Percentiles rank a stretch among this genome's conserved stretches.
phyloP scores from a whole-genome alignment of 2,888 invertebrate genomes.

The Drosophila barbarae region DNA sequence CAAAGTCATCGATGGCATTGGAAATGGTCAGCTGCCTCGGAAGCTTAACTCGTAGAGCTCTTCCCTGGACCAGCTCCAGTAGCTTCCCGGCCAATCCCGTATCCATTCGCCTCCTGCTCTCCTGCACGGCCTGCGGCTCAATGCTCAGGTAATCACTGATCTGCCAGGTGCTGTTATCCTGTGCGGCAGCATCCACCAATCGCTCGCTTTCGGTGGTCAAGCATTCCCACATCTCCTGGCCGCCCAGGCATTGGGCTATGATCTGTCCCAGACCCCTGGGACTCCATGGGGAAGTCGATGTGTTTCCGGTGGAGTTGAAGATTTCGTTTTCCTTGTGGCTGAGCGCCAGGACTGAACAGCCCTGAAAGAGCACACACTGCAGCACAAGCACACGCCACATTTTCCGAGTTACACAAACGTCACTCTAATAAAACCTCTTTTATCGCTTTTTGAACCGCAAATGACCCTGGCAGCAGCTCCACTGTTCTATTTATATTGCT shows the following conservation, averaged over 20 bases:
- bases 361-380: slow-evolving; percentile 40
- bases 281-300: slow-evolving; percentile 31
- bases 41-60: slow-evolving; percentile 68
- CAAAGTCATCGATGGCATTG: slow-evolving; percentile 65
- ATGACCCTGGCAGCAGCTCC: slow-evolving; percentile 22
- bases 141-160: slow-evolving; percentile 73
- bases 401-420: slow-evolving; percentile 7
- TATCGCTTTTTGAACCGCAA: slow-evolving; percentile 28
- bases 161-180: slow-evolving; percentile 77
- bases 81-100: slow-evolving; percentile 59
- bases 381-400: slow-evolving; percentile 43
- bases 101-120: slow-evolving; percentile 33
- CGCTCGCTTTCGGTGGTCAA: slow-evolving; percentile 79
- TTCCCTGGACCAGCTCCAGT: slow-evolving; percentile 61
- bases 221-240: slow-evolving; percentile 72
- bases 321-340: slow-evolving; percentile 23
- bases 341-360: slow-evolving; percentile 14
- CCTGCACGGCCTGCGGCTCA: slow-evolving; percentile 48
- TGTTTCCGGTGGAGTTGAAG: not conserved
- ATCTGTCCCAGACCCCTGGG: slow-evolving; percentile 60
- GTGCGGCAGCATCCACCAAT: slow-evolving; percentile 79
- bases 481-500: slow-evolving; percentile 34
- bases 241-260: slow-evolving; percentile 70
- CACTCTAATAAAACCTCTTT: slow-evolving; percentile 11
- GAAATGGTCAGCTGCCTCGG: slow-evolving; percentile 60